Percentiles rank a stretch among this genome's conserved stretches.
These are phyloP conservation scores for Pinna nobilis DNA, from an alignment of 1,140 invertebrate genomes.

Conservation along the genomic window DNA sequence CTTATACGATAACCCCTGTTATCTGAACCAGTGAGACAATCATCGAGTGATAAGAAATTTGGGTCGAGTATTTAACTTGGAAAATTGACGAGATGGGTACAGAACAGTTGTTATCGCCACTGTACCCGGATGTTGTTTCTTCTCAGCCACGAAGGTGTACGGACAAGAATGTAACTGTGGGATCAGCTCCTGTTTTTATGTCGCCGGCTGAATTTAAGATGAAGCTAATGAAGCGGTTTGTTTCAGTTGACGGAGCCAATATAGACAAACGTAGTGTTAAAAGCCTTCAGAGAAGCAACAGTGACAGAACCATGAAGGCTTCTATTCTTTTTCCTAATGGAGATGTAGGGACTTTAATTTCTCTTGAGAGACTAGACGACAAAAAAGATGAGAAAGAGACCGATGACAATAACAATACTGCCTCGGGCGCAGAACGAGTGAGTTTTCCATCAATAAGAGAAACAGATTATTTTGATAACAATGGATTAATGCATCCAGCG, in stretches of 20 bases:
- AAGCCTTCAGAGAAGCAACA: conserved; percentile 31
- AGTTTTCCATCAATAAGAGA: conserved; percentile 20
- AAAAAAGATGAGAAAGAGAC: not conserved
- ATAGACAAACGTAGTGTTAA: conserved; percentile 25
- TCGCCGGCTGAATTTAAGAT: conserved; percentile 35
- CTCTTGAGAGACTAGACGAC: conserved; percentile 32
- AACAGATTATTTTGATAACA: conserved; percentile 15
- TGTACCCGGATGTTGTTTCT: too few species aligned
- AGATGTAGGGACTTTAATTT: conserved; percentile 40
- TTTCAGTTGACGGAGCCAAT: conserved; percentile 16
- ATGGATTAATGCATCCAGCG: conserved; percentile 18
- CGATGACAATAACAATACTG: not conserved
- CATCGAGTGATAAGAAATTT: too few species aligned
- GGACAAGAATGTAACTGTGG: too few species aligned
- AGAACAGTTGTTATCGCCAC: too few species aligned
- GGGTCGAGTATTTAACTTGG: too few species aligned
- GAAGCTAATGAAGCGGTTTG: conserved; percentile 23
- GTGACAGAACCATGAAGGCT: conserved; percentile 39
- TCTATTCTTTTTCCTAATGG: conserved; percentile 44
- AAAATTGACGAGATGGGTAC: too few species aligned
- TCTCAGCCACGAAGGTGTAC: too few species aligned
- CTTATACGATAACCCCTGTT: too few species aligned
- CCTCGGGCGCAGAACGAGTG: too few species aligned
- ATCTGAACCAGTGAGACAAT: too few species aligned
- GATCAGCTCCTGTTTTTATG: conserved; percentile 24